phyloP scores from a whole-genome alignment of 2,797 vertebrate genomes.

The Heteromormyrus szaboi region DNA sequence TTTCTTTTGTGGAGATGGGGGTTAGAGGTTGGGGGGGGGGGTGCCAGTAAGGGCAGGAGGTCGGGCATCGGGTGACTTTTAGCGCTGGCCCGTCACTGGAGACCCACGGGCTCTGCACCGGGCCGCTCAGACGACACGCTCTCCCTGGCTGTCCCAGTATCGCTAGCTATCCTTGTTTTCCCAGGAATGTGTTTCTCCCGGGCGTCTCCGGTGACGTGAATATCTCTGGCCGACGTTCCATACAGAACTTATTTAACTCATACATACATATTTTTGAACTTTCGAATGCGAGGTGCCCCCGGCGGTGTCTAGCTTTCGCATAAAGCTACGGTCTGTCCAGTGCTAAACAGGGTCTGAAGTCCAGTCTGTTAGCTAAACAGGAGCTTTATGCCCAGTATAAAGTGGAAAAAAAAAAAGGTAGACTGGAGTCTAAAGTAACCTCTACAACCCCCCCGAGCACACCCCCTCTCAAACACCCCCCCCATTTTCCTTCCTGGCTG shows the following conservation, averaged over 20 bases:
- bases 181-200: neutral
- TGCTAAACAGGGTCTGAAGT: constrained; percentile 30
- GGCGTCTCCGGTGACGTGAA: neutral
- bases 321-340: constrained; percentile 13
- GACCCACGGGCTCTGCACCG: neutral
- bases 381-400: constrained; percentile 51
- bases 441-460: constrained; percentile 30
- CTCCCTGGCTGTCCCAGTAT: neutral
- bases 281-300: constrained; percentile 19
- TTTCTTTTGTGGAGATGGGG: constrained; percentile 45
- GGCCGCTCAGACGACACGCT: neutral
- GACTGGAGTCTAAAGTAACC: constrained; percentile 47
- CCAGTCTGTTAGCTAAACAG: constrained; percentile 48
- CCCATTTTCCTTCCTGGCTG: constrained; percentile 56
- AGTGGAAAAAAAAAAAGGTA: constrained; percentile 53
- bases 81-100: neutral
- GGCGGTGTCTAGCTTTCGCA: constrained; percentile 12
- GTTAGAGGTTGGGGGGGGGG: neutral
- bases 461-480: neutral
- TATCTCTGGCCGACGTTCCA: neutral
- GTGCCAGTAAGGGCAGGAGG: constrained; percentile 46
- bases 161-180: neutral
- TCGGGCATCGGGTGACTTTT: constrained; percentile 19
- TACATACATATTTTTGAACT: constrained; percentile 11
- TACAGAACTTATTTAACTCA: neutral